These are phyloP conservation scores for Stomorhina lunata DNA, from an alignment of 2,888 invertebrate genomes.

Conservation along the genomic window DNA sequence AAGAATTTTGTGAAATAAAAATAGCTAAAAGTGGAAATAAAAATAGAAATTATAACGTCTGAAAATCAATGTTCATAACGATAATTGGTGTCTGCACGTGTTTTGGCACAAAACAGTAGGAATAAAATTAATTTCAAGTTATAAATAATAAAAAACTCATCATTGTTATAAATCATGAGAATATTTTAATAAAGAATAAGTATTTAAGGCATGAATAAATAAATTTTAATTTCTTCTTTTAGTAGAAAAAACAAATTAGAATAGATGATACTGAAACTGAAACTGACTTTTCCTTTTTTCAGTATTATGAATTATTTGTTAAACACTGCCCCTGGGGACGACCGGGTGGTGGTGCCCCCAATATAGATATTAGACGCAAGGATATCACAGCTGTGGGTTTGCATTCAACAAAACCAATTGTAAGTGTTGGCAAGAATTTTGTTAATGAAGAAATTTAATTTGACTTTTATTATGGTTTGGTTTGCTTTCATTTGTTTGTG, in stretches of 20 bases:
- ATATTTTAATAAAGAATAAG: neutral
- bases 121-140: neutral
- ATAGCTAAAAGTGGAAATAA: neutral
- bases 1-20: neutral
- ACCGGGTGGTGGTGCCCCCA: conserved; percentile 88
- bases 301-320: conserved; percentile 84
- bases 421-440: conserved; percentile 71
- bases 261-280: too few species aligned
- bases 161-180: conserved; percentile 3
- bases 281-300: conserved; percentile 33
- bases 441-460: neutral
- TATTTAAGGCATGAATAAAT: neutral
- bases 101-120: neutral
- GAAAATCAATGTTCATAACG: conserved; percentile 38
- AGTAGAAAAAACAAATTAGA: neutral
- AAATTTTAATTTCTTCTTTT: neutral
- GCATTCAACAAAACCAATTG: conserved; percentile 83
- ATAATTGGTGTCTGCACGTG: conserved; percentile 54
- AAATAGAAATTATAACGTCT: conserved; percentile 20
- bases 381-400: conserved; percentile 85
- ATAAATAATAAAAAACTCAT: neutral
- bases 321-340: conserved; percentile 90
- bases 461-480: conserved; percentile 17
- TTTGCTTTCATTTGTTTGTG: neutral
- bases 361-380: conserved; percentile 84